A percentile compares a stretch with the other conserved stretches of the same genome.
Evolutionary conservation across 2,113 vertebrate species (phyloP).

Genomic region (Amblyornis subalaris): DNA sequence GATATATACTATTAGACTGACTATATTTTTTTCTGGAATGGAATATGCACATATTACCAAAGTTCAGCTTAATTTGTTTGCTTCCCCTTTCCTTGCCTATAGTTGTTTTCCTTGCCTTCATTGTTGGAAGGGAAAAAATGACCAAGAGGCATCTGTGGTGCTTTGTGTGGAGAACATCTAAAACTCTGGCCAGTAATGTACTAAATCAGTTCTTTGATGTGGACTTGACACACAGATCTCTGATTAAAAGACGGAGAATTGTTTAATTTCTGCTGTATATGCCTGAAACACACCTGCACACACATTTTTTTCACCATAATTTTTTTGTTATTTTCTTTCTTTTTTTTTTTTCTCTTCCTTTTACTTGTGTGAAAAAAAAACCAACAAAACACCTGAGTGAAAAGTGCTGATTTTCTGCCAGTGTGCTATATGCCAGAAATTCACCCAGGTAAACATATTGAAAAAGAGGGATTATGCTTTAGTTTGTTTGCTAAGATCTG

Average conservation of each 20-base stretch:
- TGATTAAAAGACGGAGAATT: not conserved
- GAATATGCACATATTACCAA: not conserved
- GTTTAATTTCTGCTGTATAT: not conserved
- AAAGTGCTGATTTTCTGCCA: not conserved
- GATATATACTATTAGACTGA: not conserved
- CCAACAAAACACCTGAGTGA: not conserved
- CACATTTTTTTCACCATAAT: accelerated
- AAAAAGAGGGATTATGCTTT: not conserved
- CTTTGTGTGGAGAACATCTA: not conserved
- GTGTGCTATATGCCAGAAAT: not conserved
- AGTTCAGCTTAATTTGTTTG: not conserved
- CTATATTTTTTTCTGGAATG: not conserved
- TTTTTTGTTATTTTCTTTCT: not conserved
- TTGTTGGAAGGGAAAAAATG: not conserved
- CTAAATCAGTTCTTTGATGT: not conserved
- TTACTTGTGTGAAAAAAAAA: not conserved
- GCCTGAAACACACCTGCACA: accelerated
- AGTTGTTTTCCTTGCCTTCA: not conserved
- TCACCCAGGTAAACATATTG: not conserved
- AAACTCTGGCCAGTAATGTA: not conserved
- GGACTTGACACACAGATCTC: not conserved
- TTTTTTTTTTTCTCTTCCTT: not conserved
- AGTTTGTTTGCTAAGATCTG: not conserved
- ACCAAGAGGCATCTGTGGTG: not conserved
- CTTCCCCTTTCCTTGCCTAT: not conserved